Conservation (phyloP, 2,888 invertebrate species). For the Apodemia hepburni region DNA sequence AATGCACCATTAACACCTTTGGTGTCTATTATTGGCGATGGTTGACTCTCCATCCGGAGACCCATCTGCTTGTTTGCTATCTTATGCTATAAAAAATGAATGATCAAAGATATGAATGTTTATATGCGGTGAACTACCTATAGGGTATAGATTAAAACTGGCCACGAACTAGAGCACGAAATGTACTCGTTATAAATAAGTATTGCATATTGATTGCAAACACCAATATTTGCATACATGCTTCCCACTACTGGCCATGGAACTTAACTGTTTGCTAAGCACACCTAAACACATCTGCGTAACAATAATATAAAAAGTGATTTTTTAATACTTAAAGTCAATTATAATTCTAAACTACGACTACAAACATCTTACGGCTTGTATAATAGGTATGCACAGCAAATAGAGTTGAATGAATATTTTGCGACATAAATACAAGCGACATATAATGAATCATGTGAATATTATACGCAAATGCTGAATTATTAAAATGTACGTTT, state of each 20-base stretch:
- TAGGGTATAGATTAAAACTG: too few species aligned
- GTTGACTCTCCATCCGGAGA: too few species aligned
- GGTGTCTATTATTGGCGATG: too few species aligned
- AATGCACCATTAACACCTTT: too few species aligned
- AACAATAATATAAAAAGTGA: too few species aligned
- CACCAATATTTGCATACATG: constrained; percentile 1
- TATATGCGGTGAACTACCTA: too few species aligned
- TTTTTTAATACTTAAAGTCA: not conserved
- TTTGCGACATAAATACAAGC: not conserved
- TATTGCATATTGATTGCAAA: not conserved
- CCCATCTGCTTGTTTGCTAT: too few species aligned
- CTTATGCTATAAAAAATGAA: too few species aligned
- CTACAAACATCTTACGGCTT: constrained; percentile 7
- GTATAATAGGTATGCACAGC: constrained; percentile 18
- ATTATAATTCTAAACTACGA: not conserved
- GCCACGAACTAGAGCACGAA: too few species aligned
- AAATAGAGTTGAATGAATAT: constrained; percentile 1
- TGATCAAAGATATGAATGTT: too few species aligned
- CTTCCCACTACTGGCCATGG: not conserved
- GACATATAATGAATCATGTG: constrained; percentile 11
- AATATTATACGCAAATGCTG: constrained; percentile 11
- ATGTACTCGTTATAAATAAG: too few species aligned
- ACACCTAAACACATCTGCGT: not conserved
- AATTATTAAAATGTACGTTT: constrained; percentile 18
- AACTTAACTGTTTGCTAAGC: constrained; percentile 3